Evolutionary conservation across 2,797 vertebrate genomes (phyloP), one percentile per base, ranked within the genome.

Genomic region (Sorex maritimensis): DNA sequence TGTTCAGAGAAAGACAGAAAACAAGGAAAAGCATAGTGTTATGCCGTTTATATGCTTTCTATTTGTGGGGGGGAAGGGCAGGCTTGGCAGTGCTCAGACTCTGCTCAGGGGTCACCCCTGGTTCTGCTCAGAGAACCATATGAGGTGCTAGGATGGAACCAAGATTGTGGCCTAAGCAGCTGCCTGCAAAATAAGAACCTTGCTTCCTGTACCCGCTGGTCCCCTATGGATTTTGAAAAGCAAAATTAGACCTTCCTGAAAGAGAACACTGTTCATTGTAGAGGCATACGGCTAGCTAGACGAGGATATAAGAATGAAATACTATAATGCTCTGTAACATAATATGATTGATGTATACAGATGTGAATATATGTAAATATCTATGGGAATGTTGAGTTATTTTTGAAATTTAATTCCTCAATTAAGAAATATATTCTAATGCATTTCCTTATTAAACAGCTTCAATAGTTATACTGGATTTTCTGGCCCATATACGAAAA

Each of bases 321-420:
- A 0, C 67, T 79, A 12, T 26, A 75, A 44, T 84, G 10, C 80
- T 72, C 49, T 88, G 4, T 85, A 77, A 93, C 21, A 81, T 58
- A 28, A 91, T 58, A 55, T 68, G 9, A n/a, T 17, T 89, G 17
- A 41, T 49, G 24, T 55, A 58, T 88, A 78, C 24, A 28, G 72
- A 81, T 41, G 8, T 78, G 26, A 81, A 81, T 34, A 67, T 61
- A 34, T 14, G 9, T 94, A 74, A 91, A 93, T 67, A 81, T 77
- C 11, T 46, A 93, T 6, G 88, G 28, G 91, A 84, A 72, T 65
- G 52, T 91, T 88, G 28, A 81, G 65, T 67, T 84, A 49, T 30
- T 52, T 83, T 72, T 81, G 6, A n/a, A 93, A 71, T 85, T 91
- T 91, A 83, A 88, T 49, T 58, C 19, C 52, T 67, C 63, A 85